Conservation (phyloP, 2,888 invertebrate genomes). For the Tachina lurida region DNA sequence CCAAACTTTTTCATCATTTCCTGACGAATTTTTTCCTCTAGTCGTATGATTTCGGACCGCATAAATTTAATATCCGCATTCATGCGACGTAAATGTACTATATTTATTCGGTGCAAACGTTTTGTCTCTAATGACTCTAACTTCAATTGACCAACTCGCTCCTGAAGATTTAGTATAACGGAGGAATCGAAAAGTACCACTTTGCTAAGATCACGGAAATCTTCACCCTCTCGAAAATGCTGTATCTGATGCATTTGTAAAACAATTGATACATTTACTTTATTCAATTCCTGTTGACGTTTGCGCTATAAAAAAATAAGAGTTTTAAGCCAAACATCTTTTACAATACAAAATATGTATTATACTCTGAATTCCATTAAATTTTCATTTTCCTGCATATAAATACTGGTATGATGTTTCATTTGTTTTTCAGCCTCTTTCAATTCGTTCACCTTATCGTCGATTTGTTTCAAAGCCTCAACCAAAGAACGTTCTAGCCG, state of each 20-base stretch:
- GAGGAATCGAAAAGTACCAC: conserved; percentile 87
- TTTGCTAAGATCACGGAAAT: conserved; percentile 82
- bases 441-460: conserved; percentile 85
- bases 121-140: conserved; percentile 87
- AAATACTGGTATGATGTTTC: conserved; percentile 84
- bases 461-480: conserved; percentile 85
- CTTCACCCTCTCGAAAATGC: conserved; percentile 84
- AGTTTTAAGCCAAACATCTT: too few species aligned
- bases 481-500: conserved; percentile 85
- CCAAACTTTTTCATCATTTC: conserved; percentile 86
- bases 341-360: neutral
- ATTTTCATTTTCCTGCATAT: conserved; percentile 85
- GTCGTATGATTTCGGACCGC: conserved; percentile 84
- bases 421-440: conserved; percentile 85
- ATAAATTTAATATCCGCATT: conserved; percentile 88
- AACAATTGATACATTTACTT: conserved; percentile 88
- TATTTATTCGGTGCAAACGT: conserved; percentile 87
- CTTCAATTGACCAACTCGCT: conserved; percentile 86
- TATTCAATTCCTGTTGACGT: conserved; percentile 89
- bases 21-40: conserved; percentile 84
- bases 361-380: conserved; percentile 87
- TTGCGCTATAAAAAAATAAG: conserved; percentile 82
- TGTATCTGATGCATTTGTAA: conserved; percentile 88
- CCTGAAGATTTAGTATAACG: conserved; percentile 85
- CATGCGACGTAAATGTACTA: conserved; percentile 88